Evolutionary conservation across 2,888 invertebrate species (phyloP), one percentile per base, ranked within the genome.

Genomic region (Parochlus steinenii): DNA sequence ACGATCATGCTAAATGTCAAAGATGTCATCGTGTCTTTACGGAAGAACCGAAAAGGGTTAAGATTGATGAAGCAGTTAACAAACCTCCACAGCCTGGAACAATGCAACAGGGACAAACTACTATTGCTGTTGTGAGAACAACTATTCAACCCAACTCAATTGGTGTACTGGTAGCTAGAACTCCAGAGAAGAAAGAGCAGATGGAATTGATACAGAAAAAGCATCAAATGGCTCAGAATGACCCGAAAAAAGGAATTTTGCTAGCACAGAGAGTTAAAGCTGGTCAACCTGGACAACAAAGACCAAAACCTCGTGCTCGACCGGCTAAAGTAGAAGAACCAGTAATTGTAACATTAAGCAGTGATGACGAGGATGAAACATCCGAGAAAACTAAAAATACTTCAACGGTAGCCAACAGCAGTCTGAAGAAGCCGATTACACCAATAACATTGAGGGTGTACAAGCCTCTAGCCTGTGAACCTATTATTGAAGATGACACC

Each of bases 1-100:
- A 69, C 46, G 77, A 85, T 55, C 81, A 85, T 53, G 75, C 72
- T 45, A 71, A 70, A 41, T 89, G 89, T 58, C 71, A 77, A 56
- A 65, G 71, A 44, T 81, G 81, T 61, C 71, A 68, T 51, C 63
- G 73, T 47, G 69, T 73, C 49, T 69, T 81, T 45, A 69, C 73
- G 2, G 76, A 77, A 41, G 73, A 77, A 47, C 77, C 78, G 19
- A 80, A 78, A 56, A 46, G 60, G 2, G 51, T 62, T 33, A 55
- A 57, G 17, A 48, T 55, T 12, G 16, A 26, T 26, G n/a, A 26
- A 7, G 6, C n/a, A 7, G 26, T 11, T 27, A 11, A 12, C 5
- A 27, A 7, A 14, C 27, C 27, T 4, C n/a, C 8, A 27, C 4
- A 15, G 26, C 47, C n/a, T 17, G 23, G 17, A 29, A 15, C 29